These are phyloP conservation scores for Toxotes jaculatrix DNA, from an alignment of 2,113 vertebrate genomes.

Conservation along the genomic window DNA sequence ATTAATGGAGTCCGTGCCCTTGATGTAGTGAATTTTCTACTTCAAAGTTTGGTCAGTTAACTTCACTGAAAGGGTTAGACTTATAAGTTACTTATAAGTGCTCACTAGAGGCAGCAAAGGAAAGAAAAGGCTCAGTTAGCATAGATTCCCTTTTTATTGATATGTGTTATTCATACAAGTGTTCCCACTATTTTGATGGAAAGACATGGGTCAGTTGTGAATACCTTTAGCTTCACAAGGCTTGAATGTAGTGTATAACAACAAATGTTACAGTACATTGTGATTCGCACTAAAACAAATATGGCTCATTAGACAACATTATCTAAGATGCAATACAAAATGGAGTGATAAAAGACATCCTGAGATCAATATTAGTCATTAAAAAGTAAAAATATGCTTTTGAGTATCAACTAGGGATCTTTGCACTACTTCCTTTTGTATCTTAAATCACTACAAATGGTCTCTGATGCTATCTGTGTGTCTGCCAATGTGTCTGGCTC, in stretches of 20 bases:
- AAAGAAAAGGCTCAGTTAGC: neutral
- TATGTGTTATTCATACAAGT: conserved; percentile 25
- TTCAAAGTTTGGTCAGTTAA: neutral
- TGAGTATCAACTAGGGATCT: conserved; percentile 18
- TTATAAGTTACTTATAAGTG: too few relatives aligned
- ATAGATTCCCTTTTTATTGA: conserved; percentile 56
- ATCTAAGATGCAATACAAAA: conserved; percentile 28
- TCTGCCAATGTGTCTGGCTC: conserved; percentile 11
- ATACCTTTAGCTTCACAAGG: conserved; percentile 4
- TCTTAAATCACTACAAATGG: conserved; percentile 40
- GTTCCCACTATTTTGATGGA: conserved; percentile 22
- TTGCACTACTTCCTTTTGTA: conserved; percentile 14
- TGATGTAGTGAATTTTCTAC: conserved; percentile 50
- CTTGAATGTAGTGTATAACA: conserved; percentile 24
- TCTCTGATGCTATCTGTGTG: conserved; percentile 25
- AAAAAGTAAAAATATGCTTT: conserved; percentile 39
- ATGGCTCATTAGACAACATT: conserved; percentile 41
- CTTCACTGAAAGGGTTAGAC: conserved; percentile 3
- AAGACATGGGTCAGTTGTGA: conserved; percentile 19
- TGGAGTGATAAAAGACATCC: conserved; percentile 43
- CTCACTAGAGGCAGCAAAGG: neutral
- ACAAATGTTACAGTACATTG: conserved; percentile 38
- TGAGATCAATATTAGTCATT: conserved; percentile 56
- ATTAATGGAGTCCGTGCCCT: conserved; percentile 71
- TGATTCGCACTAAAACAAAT: conserved; percentile 36